Evolutionary conservation across 1,140 invertebrate species (phyloP).

Genomic region (Drosophila pseudoananassae): DNA sequence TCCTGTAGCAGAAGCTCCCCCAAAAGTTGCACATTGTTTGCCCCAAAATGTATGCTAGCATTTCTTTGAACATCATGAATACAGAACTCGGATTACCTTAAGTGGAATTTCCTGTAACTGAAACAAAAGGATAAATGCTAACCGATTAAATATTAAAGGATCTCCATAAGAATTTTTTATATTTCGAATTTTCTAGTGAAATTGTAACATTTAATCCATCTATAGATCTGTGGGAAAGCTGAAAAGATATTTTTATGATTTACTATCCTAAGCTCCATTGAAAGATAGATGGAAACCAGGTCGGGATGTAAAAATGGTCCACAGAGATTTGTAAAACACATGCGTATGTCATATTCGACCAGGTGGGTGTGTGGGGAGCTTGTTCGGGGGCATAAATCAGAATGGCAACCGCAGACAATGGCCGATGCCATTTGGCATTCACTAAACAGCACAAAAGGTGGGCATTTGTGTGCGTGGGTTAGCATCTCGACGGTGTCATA

Average conservation of each 20-base stretch:
- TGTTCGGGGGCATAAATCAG: constrained; percentile 61
- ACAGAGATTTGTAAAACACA: constrained; percentile 23
- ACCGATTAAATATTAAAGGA: not conserved
- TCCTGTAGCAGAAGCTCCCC: not conserved
- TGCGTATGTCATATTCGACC: constrained; percentile 42
- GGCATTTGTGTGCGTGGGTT: not conserved
- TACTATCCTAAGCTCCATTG: constrained; percentile 23
- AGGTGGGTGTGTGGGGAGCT: constrained; percentile 8
- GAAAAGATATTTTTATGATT: constrained; percentile 40
- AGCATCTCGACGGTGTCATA: constrained; percentile 58
- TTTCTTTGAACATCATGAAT: constrained; percentile 15
- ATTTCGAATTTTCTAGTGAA: not conserved
- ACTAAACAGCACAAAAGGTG: constrained; percentile 52
- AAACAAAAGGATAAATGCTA: constrained; percentile 1
- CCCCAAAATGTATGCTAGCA: constrained; percentile 33
- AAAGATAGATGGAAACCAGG: constrained; percentile 9
- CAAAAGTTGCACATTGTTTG: constrained; percentile 23
- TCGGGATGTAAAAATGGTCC: constrained; percentile 46
- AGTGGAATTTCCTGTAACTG: not conserved
- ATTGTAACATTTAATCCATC: not conserved
- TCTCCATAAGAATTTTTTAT: not conserved
- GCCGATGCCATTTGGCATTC: constrained; percentile 59
- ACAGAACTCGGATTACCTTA: not conserved
- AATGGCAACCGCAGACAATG: constrained; percentile 65
- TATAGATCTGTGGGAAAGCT: not conserved